These are phyloP conservation scores for Zapornia atra DNA, from an alignment of 2,113 vertebrate species.

Conservation along the genomic window DNA sequence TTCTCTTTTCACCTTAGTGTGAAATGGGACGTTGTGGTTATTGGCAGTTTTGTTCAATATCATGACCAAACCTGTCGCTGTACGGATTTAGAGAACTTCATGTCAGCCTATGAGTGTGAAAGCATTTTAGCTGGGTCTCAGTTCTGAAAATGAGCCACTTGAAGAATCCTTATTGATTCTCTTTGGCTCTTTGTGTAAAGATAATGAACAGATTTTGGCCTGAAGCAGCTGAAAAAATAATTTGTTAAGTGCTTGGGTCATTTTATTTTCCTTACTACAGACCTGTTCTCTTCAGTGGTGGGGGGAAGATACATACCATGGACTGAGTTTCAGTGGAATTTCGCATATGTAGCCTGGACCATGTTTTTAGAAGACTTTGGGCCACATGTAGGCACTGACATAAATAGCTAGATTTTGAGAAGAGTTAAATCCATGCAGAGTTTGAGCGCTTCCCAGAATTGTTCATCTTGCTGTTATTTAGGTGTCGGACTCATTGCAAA, in stretches of 20 bases:
- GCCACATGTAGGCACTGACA: neutral
- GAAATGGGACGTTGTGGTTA: neutral
- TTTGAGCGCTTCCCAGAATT: neutral
- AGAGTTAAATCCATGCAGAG: neutral
- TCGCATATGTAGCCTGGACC: neutral
- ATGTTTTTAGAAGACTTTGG: neutral
- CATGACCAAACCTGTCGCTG: neutral
- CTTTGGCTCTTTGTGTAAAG: neutral
- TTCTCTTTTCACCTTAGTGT: neutral
- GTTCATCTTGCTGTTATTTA: neutral
- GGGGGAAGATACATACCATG: neutral
- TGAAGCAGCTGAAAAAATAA: neutral
- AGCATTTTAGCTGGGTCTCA: neutral
- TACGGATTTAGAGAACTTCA: neutral
- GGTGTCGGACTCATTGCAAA: neutral
- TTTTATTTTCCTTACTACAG: neutral
- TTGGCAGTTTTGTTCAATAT: neutral
- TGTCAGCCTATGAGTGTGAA: neutral
- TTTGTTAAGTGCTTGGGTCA: neutral
- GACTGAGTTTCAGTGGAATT: neutral
- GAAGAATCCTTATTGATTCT: neutral
- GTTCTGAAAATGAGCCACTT: neutral
- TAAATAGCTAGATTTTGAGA: neutral
- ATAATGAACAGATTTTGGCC: neutral
- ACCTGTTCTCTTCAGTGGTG: neutral